Percentiles rank a stretch among this genome's conserved stretches.
Evolutionary conservation across 2,888 invertebrate genomes (phyloP).

Genomic region (Epirrhoe alternata): DNA sequence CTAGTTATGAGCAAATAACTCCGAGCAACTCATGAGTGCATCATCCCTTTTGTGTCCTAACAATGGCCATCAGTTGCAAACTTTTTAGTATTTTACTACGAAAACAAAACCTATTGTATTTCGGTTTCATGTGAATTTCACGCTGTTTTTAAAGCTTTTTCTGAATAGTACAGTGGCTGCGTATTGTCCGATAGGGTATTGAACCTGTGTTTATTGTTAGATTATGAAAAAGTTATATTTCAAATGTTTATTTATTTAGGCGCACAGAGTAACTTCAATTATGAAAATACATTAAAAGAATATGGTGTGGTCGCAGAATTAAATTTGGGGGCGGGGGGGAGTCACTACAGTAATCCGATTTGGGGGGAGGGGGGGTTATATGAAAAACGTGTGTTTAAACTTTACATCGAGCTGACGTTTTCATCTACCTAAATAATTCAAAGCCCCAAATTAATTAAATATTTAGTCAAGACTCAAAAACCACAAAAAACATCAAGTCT

Average conservation of each 20-base stretch:
- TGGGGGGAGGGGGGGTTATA: too few relatives aligned
- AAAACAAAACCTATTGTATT: slow-evolving; percentile 55
- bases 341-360: too few relatives aligned
- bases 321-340: too few relatives aligned
- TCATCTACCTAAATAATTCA: too few relatives aligned
- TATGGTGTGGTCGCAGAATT: too few relatives aligned
- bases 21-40: slow-evolving; percentile 38
- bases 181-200: slow-evolving; percentile 29
- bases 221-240: too few relatives aligned
- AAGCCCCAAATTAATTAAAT: too few relatives aligned
- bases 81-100: slow-evolving; percentile 55
- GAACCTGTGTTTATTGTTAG: slow-evolving; percentile 12
- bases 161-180: slow-evolving; percentile 27
- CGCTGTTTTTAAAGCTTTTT: slow-evolving; percentile 40
- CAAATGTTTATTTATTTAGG: too few relatives aligned
- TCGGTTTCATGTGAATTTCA: slow-evolving; percentile 40
- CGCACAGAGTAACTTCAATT: too few relatives aligned
- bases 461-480: background rate
- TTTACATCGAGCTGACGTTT: too few relatives aligned
- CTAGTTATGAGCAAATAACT: background rate
- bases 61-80: slow-evolving; percentile 57
- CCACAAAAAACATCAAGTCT: background rate
- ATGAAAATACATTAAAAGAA: too few relatives aligned
- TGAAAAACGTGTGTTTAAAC: too few relatives aligned
- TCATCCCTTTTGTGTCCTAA: slow-evolving; percentile 53